Evolutionary conservation across 2,797 vertebrate genomes (phyloP).

Genomic region (Chloroceryle inda): DNA sequence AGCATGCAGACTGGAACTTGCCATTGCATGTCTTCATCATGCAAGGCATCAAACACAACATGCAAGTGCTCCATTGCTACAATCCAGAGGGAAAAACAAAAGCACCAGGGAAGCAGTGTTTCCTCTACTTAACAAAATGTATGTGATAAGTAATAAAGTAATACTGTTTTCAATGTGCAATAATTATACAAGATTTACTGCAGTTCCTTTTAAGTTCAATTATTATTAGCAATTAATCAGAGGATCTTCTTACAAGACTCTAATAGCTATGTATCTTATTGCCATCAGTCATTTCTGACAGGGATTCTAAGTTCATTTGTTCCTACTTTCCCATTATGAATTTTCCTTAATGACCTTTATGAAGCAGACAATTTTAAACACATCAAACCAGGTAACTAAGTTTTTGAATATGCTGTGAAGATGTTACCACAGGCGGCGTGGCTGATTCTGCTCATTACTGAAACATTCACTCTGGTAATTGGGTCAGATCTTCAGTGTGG

Average conservation of each 20-base stretch:
- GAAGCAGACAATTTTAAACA: neutral
- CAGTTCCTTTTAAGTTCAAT: neutral
- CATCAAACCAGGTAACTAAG: neutral
- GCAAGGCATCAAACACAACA: constrained; percentile 97
- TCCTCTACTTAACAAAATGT: constrained; percentile 48
- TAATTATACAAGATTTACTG: neutral
- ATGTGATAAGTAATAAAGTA: constrained; percentile 24
- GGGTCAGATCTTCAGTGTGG: neutral
- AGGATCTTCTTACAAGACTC: neutral
- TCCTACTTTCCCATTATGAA: neutral
- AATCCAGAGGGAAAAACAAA: constrained; percentile 79
- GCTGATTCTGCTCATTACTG: neutral
- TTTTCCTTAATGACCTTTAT: neutral
- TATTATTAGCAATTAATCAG: neutral
- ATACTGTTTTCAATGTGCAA: constrained; percentile 50
- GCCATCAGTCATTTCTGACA: neutral
- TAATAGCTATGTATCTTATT: neutral
- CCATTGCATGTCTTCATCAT: constrained; percentile 96
- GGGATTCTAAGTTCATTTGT: neutral
- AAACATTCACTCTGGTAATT: neutral
- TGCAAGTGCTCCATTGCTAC: constrained; percentile 90
- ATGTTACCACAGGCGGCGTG: neutral
- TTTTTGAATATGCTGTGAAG: neutral
- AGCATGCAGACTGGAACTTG: constrained; percentile 97
- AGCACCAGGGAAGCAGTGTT: constrained; percentile 73